These are phyloP conservation scores for Melanotaenia nigrans DNA, from an alignment of 2,797 vertebrate genomes.

Conservation along the genomic window DNA sequence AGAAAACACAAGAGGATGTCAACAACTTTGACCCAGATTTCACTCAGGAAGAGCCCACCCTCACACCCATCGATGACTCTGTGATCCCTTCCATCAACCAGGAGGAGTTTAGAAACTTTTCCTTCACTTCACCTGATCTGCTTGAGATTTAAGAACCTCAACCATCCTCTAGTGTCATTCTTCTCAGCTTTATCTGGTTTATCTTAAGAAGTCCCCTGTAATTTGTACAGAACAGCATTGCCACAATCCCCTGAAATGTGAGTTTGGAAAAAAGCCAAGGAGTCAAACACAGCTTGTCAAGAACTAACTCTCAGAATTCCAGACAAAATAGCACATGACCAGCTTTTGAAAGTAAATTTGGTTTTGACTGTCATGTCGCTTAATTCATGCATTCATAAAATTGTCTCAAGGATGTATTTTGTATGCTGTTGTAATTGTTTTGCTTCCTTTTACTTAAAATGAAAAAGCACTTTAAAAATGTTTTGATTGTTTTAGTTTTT, in stretches of 20 bases:
- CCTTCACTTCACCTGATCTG: slow-evolving; percentile 90
- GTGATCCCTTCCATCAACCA: slow-evolving; percentile 91
- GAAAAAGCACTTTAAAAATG: slow-evolving; percentile 46
- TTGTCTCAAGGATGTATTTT: slow-evolving; percentile 15
- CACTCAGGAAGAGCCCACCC: slow-evolving; percentile 93
- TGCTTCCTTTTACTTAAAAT: slow-evolving; percentile 47
- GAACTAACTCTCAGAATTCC: slow-evolving; percentile 40
- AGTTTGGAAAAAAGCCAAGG: slow-evolving; percentile 19
- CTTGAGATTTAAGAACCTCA: slow-evolving; percentile 54
- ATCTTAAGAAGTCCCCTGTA: slow-evolving; percentile 10
- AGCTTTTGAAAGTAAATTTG: slow-evolving; percentile 31
- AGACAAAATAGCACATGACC: background rate
- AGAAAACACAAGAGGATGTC: slow-evolving; percentile 96
- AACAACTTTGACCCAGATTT: slow-evolving; percentile 99
- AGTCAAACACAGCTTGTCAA: slow-evolving; percentile 24
- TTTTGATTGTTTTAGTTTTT: slow-evolving; percentile 35
- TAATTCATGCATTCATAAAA: slow-evolving; percentile 4
- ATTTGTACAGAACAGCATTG: slow-evolving; percentile 15
- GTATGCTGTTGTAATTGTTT: slow-evolving; percentile 36
- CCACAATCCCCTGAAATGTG: slow-evolving; percentile 53
- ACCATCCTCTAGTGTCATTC: slow-evolving; percentile 11
- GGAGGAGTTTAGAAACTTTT: slow-evolving; percentile 96
- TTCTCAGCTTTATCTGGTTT: slow-evolving; percentile 12
- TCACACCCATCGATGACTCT: slow-evolving; percentile 93
- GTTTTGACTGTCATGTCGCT: slow-evolving; percentile 17